phyloP scores from a whole-genome alignment of 2,888 invertebrate genomes.

The Lasioglossum pauxillum region DNA sequence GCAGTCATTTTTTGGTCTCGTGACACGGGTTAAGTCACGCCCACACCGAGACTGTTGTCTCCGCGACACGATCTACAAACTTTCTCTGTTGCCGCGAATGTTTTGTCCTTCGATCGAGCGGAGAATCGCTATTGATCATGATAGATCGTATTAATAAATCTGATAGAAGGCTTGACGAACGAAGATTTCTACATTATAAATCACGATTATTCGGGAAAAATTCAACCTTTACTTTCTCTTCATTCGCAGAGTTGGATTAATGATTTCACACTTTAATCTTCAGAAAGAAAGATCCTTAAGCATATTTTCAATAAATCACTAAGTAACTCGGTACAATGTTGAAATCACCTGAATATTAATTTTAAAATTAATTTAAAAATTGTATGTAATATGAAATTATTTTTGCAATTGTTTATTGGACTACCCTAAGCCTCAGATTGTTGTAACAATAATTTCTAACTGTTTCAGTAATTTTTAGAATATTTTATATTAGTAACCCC shows the following conservation, averaged over 20 bases:
- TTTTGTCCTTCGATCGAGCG: neutral
- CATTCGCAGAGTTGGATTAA: neutral
- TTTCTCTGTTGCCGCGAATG: constrained; percentile 39
- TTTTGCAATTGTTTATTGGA: neutral
- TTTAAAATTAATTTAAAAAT: neutral
- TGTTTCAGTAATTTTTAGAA: neutral
- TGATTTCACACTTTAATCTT: neutral
- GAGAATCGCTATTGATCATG: neutral
- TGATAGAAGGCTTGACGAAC: neutral
- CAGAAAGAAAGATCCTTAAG: no score
- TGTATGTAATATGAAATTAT: neutral
- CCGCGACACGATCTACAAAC: constrained; percentile 40
- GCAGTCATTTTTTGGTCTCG: constrained; percentile 26
- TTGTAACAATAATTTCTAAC: neutral
- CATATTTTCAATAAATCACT: neutral
- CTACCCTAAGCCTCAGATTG: neutral
- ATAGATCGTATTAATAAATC: neutral
- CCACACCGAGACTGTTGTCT: neutral
- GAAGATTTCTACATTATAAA: neutral
- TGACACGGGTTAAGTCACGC: constrained; percentile 30
- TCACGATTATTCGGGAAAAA: neutral
- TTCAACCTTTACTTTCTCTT: neutral
- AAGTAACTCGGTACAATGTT: neutral
- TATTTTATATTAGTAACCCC: neutral
- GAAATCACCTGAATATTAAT: neutral